phyloP scores from a whole-genome alignment of 2,113 vertebrate genomes.

The Percina caprodes region DNA sequence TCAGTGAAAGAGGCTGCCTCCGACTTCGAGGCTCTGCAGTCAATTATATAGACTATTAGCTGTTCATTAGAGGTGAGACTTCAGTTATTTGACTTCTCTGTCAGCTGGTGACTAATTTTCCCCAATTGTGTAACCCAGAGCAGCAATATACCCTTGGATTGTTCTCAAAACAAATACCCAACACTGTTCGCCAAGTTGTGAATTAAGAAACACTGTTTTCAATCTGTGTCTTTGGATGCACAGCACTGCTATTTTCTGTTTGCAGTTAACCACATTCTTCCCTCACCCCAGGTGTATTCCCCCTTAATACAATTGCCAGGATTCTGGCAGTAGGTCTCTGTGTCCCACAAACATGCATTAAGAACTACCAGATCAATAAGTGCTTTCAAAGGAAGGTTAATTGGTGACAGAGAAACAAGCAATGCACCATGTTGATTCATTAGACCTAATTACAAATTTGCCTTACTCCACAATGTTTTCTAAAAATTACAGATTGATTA shows the following conservation, averaged over 20 bases:
- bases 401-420: slow-evolving; percentile 48
- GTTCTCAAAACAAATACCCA: slow-evolving; percentile 43
- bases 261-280: slow-evolving; percentile 44
- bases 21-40: slow-evolving; percentile 62
- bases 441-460: slow-evolving; percentile 50
- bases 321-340: slow-evolving; percentile 20
- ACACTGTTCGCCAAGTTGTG: slow-evolving; percentile 49
- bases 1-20: slow-evolving; percentile 25
- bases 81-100: slow-evolving; percentile 58
- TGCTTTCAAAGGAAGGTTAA: slow-evolving; percentile 62
- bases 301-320: slow-evolving; percentile 32
- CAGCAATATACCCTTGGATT: slow-evolving; percentile 35
- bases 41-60: slow-evolving; percentile 74
- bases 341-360: slow-evolving; percentile 17
- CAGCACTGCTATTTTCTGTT: slow-evolving; percentile 39
- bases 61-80: slow-evolving; percentile 71
- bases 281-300: slow-evolving; percentile 24
- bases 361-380: slow-evolving; percentile 56
- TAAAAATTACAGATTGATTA: slow-evolving; percentile 57
- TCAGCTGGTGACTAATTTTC: slow-evolving; percentile 68
- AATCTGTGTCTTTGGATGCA: slow-evolving; percentile 49
- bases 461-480: slow-evolving; percentile 38
- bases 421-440: slow-evolving; percentile 32
- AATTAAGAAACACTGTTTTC: slow-evolving; percentile 60
- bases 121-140: slow-evolving; percentile 51